A percentile compares a stretch with the other conserved stretches of the same genome.
Evolutionary conservation across 2,888 invertebrate genomes (phyloP).

Genomic region (Piscicola geometra): DNA sequence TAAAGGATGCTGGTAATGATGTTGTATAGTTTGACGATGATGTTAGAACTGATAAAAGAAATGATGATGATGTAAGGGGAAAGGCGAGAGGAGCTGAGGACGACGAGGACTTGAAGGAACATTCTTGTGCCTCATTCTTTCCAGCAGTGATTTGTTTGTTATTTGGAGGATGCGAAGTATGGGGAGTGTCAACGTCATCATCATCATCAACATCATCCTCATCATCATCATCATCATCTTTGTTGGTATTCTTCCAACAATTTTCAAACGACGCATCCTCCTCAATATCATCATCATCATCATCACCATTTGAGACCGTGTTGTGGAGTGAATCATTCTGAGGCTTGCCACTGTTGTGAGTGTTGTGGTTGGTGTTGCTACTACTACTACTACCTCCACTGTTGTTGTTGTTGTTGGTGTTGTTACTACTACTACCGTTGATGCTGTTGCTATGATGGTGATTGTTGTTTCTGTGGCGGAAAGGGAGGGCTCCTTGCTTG

Average conservation of each 20-base stretch:
- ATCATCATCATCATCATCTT: conserved; percentile 5
- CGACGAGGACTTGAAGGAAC: background rate
- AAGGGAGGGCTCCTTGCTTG: too few species aligned
- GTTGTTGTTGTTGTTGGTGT: too few species aligned
- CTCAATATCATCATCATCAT: conserved; percentile 16
- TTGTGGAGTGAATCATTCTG: too few species aligned
- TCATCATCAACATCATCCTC: conserved; percentile 17
- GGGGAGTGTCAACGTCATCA: too few species aligned
- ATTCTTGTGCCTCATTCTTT: too few species aligned
- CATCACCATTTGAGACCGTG: background rate
- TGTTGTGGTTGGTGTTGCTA: too few species aligned
- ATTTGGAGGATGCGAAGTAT: too few species aligned
- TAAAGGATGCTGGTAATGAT: background rate
- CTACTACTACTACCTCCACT: too few species aligned
- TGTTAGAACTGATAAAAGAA: background rate
- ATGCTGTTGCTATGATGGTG: too few species aligned
- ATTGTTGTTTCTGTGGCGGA: background rate
- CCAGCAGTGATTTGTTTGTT: too few species aligned
- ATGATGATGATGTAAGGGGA: background rate
- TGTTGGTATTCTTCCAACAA: background rate
- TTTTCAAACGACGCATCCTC: conserved; percentile 2
- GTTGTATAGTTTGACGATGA: background rate
- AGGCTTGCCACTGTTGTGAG: too few species aligned
- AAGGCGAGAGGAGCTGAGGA: background rate
- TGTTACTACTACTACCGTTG: too few species aligned